A percentile compares a stretch with the other conserved stretches of the same genome.
phyloP scores from a whole-genome alignment of 2,888 invertebrate species.

The Epiblema foenella region DNA sequence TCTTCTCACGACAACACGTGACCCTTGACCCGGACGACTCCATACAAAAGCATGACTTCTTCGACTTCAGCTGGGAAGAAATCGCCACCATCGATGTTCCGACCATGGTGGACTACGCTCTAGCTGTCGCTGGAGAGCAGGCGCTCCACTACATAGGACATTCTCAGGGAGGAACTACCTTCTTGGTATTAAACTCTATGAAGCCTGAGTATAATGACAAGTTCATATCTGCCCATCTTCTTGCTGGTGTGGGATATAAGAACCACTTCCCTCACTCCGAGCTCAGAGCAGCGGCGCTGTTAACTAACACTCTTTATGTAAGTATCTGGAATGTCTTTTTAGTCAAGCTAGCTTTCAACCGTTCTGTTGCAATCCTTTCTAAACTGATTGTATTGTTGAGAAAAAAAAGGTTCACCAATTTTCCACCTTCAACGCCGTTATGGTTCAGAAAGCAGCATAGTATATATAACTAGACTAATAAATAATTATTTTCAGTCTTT shows the following conservation, averaged over 20 bases:
- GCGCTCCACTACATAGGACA: slow-evolving; percentile 53
- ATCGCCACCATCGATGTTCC: slow-evolving; percentile 49
- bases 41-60: slow-evolving; percentile 44
- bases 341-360: too few relatives aligned
- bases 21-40: slow-evolving; percentile 42
- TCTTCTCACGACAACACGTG: slow-evolving; percentile 68
- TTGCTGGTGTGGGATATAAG: slow-evolving; percentile 50
- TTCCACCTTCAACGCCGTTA: too few relatives aligned
- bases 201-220: slow-evolving; percentile 49
- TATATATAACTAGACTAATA: neutral
- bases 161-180: slow-evolving; percentile 50
- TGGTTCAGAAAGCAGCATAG: neutral
- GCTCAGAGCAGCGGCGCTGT: slow-evolving; percentile 27
- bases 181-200: slow-evolving; percentile 46
- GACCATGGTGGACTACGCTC: slow-evolving; percentile 48
- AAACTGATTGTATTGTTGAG: neutral
- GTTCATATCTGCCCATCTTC: slow-evolving; percentile 47
- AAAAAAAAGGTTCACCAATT: neutral
- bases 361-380: too few relatives aligned
- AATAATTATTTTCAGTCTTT: slow-evolving; percentile 19
- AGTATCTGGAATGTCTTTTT: slow-evolving; percentile 26
- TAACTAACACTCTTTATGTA: slow-evolving; percentile 44
- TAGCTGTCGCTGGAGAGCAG: slow-evolving; percentile 44
- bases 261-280: slow-evolving; percentile 45
- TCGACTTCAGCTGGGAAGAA: slow-evolving; percentile 53